Evolutionary conservation across 1,140 invertebrate genomes (phyloP), one percentile per base, ranked within the genome.

Genomic region (Halyomorpha halys): DNA sequence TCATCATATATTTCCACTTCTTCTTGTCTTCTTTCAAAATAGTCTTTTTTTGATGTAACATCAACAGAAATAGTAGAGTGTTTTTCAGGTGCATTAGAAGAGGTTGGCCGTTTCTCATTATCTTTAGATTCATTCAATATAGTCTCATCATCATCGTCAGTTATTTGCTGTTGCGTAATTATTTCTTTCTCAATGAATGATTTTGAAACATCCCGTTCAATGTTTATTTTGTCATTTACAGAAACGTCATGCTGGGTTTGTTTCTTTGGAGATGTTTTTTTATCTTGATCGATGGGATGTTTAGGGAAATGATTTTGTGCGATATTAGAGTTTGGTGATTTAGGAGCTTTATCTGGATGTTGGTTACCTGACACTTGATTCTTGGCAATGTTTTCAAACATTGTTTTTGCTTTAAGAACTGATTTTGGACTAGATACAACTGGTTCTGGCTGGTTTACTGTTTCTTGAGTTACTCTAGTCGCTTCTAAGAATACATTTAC

Each of bases 381-480:
- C 61, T 75, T 76, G 54, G 80, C 80, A 68, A 80, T 81, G 51
- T 78, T 81, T 75, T 86, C 84, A 74, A 85, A 86, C 16, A 86
- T 70, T 39, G 77, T 79, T 73, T 83, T 84, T 0, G 83, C 82
- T 72, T 82, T 83, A 62, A 79, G 78, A 0, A 86, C 82, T 45
- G 79, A 79, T 67, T 82, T 81, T 30, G 59, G 34, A 45, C 56
- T 53, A 1, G 44, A 39, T 23, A 19, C 23, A 34, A 47, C 51
- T 3, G 61, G 30, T 30, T 59, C 62, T 49, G 30, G 53, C 14
- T 27, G 49, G 30, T 68, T 66, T 19, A 71, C 76, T 23, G 73
- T 71, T 23, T 73, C 72, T 59, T 76, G 80, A 0, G 79, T 72
- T 56, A 80, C 78, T 72, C 84, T 82, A 53, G 83, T 81, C 34